These are phyloP conservation scores for Campylorhamphus procurvoides DNA, from an alignment of 2,113 vertebrate species.

Conservation along the genomic window DNA sequence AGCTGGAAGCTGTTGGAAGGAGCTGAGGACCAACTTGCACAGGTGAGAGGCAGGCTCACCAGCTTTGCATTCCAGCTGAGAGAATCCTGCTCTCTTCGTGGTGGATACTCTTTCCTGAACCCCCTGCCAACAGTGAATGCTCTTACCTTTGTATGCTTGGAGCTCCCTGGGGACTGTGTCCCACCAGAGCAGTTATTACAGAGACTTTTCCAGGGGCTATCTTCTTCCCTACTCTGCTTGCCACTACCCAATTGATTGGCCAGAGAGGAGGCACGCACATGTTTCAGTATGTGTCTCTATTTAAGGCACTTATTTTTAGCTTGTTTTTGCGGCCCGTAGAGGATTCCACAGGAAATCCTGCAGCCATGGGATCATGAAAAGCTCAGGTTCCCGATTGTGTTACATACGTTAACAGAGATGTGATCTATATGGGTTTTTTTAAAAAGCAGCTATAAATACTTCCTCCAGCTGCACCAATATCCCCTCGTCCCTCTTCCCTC, in stretches of 20 bases:
- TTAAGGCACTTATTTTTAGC: conserved; percentile 55
- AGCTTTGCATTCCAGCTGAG: neutral
- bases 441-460: conserved; percentile 72
- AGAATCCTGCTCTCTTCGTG: neutral
- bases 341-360: conserved; percentile 70
- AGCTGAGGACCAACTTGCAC: neutral
- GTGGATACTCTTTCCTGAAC: neutral
- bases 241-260: neutral
- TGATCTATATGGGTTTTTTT: conserved; percentile 3
- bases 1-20: neutral
- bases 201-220: neutral
- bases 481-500: conserved; percentile 39
- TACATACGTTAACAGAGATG: conserved; percentile 62
- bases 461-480: conserved; percentile 69
- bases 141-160: neutral
- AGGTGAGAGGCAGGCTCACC: neutral
- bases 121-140: neutral
- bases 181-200: neutral
- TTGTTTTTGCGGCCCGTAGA: conserved; percentile 42
- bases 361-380: conserved; percentile 22
- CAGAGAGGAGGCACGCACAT: neutral
- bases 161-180: neutral
- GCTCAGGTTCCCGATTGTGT: conserved; percentile 58
- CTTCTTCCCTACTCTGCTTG: neutral
- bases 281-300: neutral